Evolutionary conservation across 2,888 invertebrate genomes (phyloP).

Genomic region (Acronicta leporina): DNA sequence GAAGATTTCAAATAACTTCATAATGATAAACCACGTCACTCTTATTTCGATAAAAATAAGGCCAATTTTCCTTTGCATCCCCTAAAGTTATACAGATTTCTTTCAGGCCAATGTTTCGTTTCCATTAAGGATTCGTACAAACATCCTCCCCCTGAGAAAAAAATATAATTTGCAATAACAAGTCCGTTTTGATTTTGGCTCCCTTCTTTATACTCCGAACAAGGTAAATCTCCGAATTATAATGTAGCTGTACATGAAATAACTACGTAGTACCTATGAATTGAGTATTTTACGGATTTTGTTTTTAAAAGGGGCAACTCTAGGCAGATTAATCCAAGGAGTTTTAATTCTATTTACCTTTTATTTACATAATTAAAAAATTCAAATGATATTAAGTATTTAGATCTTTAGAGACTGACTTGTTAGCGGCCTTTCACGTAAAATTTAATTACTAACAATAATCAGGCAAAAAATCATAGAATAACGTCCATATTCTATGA

Average conservation of each 20-base stretch:
- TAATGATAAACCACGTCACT: constrained; percentile 10
- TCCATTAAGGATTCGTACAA: constrained; percentile 76
- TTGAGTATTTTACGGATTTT: not conserved
- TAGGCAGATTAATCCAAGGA: not conserved
- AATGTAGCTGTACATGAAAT: constrained; percentile 11
- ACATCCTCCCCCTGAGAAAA: constrained; percentile 72
- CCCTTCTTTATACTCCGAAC: constrained; percentile 53
- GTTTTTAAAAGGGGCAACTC: constrained; percentile 16
- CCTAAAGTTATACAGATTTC: constrained; percentile 56
- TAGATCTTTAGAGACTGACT: too few species aligned
- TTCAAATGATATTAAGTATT: too few species aligned
- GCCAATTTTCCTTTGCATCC: constrained; percentile 31
- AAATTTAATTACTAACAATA: too few species aligned
- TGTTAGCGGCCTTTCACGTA: too few species aligned
- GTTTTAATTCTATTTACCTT: not conserved
- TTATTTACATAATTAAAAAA: too few species aligned
- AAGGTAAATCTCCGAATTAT: constrained; percentile 35
- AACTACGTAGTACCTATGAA: not conserved
- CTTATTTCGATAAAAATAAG: constrained; percentile 9
- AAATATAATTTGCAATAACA: constrained; percentile 83
- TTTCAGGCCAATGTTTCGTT: constrained; percentile 71
- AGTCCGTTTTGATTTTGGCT: constrained; percentile 70
- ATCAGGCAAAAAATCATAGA: too few species aligned
- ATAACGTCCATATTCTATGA: too few species aligned
- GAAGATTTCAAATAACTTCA: constrained; percentile 49